phyloP scores from a whole-genome alignment of 2,113 vertebrate genomes.

The Erythrolamprus reginae region DNA sequence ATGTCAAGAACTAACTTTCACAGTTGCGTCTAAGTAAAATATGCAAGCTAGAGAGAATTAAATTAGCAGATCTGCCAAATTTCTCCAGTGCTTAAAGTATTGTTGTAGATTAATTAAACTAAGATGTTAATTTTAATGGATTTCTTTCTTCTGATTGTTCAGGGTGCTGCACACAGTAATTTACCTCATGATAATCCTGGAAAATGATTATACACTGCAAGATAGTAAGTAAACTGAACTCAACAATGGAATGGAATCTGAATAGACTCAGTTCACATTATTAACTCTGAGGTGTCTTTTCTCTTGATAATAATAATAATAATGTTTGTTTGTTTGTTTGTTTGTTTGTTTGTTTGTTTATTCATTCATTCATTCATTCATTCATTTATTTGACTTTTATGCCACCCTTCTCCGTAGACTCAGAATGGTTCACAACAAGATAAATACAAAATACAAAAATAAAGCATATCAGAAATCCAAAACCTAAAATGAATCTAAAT shows the following conservation, averaged over 20 bases:
- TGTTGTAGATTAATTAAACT: not conserved
- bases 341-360: no score
- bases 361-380: no score
- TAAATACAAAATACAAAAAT: no score
- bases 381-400: no score
- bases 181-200: not conserved
- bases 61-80: not conserved
- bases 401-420: no score
- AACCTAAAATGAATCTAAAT: no score
- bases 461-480: no score
- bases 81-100: not conserved
- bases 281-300: not conserved
- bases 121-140: not conserved
- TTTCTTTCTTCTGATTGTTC: not conserved
- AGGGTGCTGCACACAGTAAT: not conserved
- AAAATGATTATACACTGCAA: not conserved
- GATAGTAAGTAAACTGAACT: not conserved
- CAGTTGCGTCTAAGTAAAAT: not conserved
- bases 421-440: no score
- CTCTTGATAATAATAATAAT: not conserved
- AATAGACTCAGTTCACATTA: not conserved
- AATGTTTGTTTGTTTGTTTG: no score
- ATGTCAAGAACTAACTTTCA: not conserved
- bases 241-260: not conserved
- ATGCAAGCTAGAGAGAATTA: not conserved